Evolutionary conservation across 1,140 invertebrate species (phyloP), one percentile per base, ranked within the genome.

Genomic region (Psix sp.): DNA sequence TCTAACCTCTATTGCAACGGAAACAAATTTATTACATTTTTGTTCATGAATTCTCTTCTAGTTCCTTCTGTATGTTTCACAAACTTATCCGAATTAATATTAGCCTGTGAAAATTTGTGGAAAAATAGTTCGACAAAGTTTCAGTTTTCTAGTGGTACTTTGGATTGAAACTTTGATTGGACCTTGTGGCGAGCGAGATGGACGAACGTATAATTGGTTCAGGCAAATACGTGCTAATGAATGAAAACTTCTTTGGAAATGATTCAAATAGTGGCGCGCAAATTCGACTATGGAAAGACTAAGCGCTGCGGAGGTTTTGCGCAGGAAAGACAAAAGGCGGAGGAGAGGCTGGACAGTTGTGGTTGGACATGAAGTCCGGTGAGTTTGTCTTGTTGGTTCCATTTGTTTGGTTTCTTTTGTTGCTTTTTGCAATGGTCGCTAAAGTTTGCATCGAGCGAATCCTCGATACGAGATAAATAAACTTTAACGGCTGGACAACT

Each of bases 281-380:
- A 68, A 36, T 51, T 52, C 36, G 17, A 74, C 24, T n/a, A 83
- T 84, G 79, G 88, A 89, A 56, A 84, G 83, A 39, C 68, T 87
- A 5, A 85, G 81, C 51, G 78, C 85, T 2, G 84, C 86, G 29
- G 88, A 89, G 66, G 49, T 76, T 76, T 68, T 79, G 68, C 77
- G 82, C 5, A 79, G 84, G 26, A 86, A 89, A 60, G 87, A 89
- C 13, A 84, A 81, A 63, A 82, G 89, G 63, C 86, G 90, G n/a
- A 83, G 88, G 24, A 84, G 90, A 26, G 90, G 90, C 1, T 91
- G 90, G 90, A 91, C 90, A 6, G 90, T 91, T 4, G 89, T 91
- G 6, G 85, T 91, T 42, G 90, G 90, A 29, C 88, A 88, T 15
- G 90, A 91, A 85, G 81, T 91, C 62, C 87, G 89, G 89, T 90